These are phyloP conservation scores for Onychostruthus taczanowskii DNA, from an alignment of 2,113 vertebrate species.

Conservation along the genomic window DNA sequence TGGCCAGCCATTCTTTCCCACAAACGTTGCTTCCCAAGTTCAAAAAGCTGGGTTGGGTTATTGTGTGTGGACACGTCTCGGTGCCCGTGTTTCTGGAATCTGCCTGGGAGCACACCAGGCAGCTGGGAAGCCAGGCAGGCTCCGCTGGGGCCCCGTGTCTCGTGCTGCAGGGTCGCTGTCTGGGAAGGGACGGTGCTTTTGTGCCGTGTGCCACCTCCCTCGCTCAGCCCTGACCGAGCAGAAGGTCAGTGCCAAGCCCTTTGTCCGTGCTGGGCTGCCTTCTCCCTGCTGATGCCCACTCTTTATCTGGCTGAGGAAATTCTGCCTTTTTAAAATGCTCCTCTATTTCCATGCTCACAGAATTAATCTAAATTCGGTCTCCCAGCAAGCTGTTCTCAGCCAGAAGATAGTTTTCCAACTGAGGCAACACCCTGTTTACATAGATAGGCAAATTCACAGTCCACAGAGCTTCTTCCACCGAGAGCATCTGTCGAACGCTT, in stretches of 20 bases:
- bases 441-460: constrained; percentile 47
- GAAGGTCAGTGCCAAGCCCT: neutral
- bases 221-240: neutral
- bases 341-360: neutral
- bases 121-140: neutral
- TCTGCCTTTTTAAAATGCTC: neutral
- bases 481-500: neutral
- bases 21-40: neutral
- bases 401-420: constrained; percentile 40
- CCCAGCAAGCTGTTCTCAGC: constrained; percentile 23
- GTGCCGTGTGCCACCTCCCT: neutral
- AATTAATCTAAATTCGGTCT: neutral
- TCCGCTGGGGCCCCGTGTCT: fast-evolving
- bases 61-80: fast-evolving
- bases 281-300: fast-evolving
- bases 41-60: neutral
- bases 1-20: constrained; percentile 7
- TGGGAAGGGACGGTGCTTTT: neutral
- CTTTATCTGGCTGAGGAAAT: neutral
- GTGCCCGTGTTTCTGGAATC: neutral
- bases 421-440: constrained; percentile 55
- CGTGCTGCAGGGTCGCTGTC: fast-evolving
- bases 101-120: neutral
- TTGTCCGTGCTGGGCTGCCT: neutral
- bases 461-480: neutral